Conservation (phyloP, 1,140 invertebrate genomes). For the Apis cerana region DNA sequence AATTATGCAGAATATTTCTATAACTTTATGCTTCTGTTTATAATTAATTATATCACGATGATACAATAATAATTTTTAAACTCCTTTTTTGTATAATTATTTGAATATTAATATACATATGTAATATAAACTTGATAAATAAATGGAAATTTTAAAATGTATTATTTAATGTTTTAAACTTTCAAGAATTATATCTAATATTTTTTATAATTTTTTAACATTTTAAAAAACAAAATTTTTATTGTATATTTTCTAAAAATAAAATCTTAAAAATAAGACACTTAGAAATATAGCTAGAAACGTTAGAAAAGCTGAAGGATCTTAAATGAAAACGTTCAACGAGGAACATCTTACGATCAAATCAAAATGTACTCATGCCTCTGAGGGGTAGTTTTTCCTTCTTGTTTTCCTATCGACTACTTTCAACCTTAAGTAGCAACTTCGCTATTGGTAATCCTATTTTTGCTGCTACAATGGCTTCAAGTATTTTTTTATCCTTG, state of each 20-base stretch:
- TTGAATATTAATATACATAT: too few relatives aligned
- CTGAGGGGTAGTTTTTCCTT: background rate
- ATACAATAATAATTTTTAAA: background rate
- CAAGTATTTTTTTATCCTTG: background rate
- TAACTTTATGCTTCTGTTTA: background rate
- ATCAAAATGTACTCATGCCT: constrained; percentile 22
- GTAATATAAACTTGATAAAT: too few relatives aligned
- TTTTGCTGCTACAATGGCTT: constrained; percentile 9
- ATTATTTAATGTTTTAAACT: background rate
- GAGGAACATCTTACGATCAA: background rate
- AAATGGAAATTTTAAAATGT: background rate
- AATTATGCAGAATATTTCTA: background rate
- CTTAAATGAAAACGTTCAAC: background rate
- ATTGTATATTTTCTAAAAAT: background rate
- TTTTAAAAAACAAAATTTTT: background rate
- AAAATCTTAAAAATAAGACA: background rate
- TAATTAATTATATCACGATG: background rate
- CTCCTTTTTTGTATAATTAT: too few relatives aligned
- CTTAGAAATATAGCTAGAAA: background rate
- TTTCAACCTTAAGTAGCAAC: background rate
- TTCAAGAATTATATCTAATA: background rate
- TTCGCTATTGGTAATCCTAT: constrained; percentile 26
- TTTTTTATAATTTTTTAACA: too few relatives aligned
- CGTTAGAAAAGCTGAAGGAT: background rate
- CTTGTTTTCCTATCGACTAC: constrained; percentile 23